Evolutionary conservation across 2,888 invertebrate species (phyloP), one percentile per base, ranked within the genome.

Genomic region (Drosophila setosimentum): DNA sequence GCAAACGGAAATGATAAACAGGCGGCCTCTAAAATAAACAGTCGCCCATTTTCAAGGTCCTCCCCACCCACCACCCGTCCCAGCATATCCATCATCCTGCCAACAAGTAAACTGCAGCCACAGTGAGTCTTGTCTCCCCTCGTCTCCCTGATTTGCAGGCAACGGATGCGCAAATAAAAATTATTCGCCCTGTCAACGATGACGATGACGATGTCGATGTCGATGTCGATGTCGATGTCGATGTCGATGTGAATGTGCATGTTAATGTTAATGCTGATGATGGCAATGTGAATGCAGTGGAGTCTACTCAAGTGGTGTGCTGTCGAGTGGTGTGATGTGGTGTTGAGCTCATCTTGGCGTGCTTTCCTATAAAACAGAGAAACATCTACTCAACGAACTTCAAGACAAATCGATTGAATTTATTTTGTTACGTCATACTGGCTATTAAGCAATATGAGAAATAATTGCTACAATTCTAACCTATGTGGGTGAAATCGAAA

Each of bases 141-240:
- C 33, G 59, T 48, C 51, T 51, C 29, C 37, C 68, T 77, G 74
- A 77, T 73, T 78, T 67, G 72, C 77, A 50, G 66, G 74, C 78
- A 84, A 76, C 91, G 91, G 90, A 91, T 91, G 91, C 88, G 83
- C 83, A 83, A 86, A 91, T 91, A 87, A 91, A 84, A 90, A 91
- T 90, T 89, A 89, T 83, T 66, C 72, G 78, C 76, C 64, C 67
- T 55, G 73, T 61, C 61, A 76, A 72, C 70, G 55, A 59, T 67
- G 77, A 63, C 54, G 68, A 73, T 51, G 60, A 61, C 35, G 42
- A 29, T 33, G 60, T 29, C 11, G 40, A 50, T 37, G 24, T 0
- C 33, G 40, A 29, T 55, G 29, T 13, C 33, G 33, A 45, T 63
- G 49, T 18, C 16, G 40, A 49, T 60, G 48, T 37, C 18, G 29